Conservation (phyloP, 2,888 invertebrate species). For the Pterobdella sp. region DNA sequence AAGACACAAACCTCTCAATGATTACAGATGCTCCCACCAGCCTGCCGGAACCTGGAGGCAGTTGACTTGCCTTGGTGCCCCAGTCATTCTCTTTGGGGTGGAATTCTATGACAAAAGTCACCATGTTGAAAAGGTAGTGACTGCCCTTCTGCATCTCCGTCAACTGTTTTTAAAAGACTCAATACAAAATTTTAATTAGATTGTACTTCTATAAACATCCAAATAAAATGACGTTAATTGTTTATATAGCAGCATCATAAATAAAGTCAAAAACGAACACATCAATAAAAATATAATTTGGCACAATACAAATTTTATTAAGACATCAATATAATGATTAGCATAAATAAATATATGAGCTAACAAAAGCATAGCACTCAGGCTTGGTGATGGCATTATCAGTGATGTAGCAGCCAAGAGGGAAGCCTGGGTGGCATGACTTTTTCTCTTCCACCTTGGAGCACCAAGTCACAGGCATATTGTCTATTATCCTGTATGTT, state of each 20-base stretch:
- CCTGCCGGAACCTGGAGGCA: constrained; percentile 67
- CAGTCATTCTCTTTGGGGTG: constrained; percentile 80
- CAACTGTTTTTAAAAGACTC: constrained; percentile 20
- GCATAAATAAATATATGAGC: too few species aligned
- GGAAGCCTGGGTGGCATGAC: constrained; percentile 90
- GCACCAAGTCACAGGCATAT: constrained; percentile 99
- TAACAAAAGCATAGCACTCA: constrained; percentile 53
- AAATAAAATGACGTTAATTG: too few species aligned
- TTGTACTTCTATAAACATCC: too few species aligned
- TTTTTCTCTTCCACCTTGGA: constrained; percentile 38
- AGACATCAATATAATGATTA: too few species aligned
- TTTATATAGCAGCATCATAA: too few species aligned
- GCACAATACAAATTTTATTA: too few species aligned
- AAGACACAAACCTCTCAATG: constrained; percentile 51
- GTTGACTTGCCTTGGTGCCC: constrained; percentile 94
- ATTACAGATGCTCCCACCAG: constrained; percentile 58
- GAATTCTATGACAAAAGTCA: constrained; percentile 78
- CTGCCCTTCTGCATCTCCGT: constrained; percentile 56
- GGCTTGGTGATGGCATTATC: constrained; percentile 55
- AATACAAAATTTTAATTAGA: too few species aligned
- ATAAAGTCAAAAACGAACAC: background rate
- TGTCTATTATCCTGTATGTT: constrained; percentile 66
- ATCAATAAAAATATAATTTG: too few species aligned
- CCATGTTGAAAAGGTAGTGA: constrained; percentile 92
- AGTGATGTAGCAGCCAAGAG: constrained; percentile 86